These are phyloP conservation scores for Osmoderma eremita DNA, from an alignment of 2,888 invertebrate species.

Conservation along the genomic window DNA sequence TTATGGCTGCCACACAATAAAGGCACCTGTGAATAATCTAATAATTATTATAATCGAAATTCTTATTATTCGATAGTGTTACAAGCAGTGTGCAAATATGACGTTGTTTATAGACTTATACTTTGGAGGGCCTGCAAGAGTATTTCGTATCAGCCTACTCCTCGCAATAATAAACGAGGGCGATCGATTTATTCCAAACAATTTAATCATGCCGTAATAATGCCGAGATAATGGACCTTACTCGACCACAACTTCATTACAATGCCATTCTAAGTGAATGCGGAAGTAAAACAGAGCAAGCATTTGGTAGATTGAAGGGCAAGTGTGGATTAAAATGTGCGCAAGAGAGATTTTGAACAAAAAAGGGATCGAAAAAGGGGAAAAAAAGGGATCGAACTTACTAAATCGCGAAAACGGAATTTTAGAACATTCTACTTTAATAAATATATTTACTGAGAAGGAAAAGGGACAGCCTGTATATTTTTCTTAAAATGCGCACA, in stretches of 20 bases:
- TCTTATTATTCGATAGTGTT: conserved; percentile 39
- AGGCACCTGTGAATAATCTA: conserved; percentile 10
- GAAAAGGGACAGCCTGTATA: too few relatives aligned
- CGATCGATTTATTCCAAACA: conserved; percentile 43
- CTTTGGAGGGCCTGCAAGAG: conserved; percentile 51
- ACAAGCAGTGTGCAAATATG: conserved; percentile 51
- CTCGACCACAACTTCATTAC: conserved; percentile 49
- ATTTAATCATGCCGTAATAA: conserved; percentile 51
- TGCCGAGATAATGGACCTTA: conserved; percentile 53
- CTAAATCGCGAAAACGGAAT: too few relatives aligned
- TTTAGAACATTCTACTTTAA: too few relatives aligned
- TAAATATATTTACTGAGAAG: too few relatives aligned
- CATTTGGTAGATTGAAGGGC: conserved; percentile 53
- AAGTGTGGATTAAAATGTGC: too few relatives aligned
- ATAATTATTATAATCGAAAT: conserved; percentile 15
- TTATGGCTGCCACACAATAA: conserved; percentile 24
- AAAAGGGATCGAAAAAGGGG: too few relatives aligned
- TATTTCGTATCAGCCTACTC: conserved; percentile 47
- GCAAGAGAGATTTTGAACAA: too few relatives aligned
- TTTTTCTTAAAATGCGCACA: too few relatives aligned
- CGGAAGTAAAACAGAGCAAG: conserved; percentile 52
- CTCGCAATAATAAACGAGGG: conserved; percentile 24
- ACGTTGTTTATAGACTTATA: conserved; percentile 51
- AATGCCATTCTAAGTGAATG: conserved; percentile 52
- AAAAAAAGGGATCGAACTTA: too few relatives aligned